Base-by-base conservation (phyloP, 2,797 vertebrate genomes). In the Smutsia temminckii region DNA sequence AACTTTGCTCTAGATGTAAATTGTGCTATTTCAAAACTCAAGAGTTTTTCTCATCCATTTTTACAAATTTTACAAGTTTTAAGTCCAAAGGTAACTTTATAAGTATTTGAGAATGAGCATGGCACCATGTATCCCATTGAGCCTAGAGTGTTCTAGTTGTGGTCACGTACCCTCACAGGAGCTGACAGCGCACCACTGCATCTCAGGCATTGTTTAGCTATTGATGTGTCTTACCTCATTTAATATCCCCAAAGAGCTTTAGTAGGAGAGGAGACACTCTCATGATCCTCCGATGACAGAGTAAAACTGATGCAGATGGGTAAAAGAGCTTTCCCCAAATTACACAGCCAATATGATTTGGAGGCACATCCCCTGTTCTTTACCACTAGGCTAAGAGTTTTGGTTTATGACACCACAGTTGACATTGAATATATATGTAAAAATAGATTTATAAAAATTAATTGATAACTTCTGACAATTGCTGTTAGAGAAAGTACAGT, bases 391-490 rank as follows among this genome's bases (percentile, higher is more conserved):
- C 34, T 69, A 61, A 27, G 69, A 53, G 57, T 23, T 83, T 23
- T 75, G 78, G 57, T 78, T 85, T 55, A 20, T 77, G 42, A 23
- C 3, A 1, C 74, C 40, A 46, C 12, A 57, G 13, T 55, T 89
- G 66, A 40, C 89, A 11, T 40, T 72, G 32, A 80, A 51, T 37
- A 11, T 61, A 42, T 21, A 42, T 95, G 6, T 79, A 66, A 85
- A 55, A 86, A 25, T 34, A 46, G 27, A 79, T 78, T 49, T 78
- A 69, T 1, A 40, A 17, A 49, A 6, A 37, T 79, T 79, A 85
- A 84, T 92, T 42, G 78, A 10, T 78, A 91, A 18, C 12, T 96
- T 89, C 37, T 85, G 63, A 87, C 78, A 91, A 61, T 37, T 91
- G 64, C 37, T 66, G 0, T 81, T 66, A 51, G 23, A 49, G 81